These are phyloP conservation scores for Microchrysa polita DNA, from an alignment of 2,888 invertebrate genomes.

Conservation along the genomic window DNA sequence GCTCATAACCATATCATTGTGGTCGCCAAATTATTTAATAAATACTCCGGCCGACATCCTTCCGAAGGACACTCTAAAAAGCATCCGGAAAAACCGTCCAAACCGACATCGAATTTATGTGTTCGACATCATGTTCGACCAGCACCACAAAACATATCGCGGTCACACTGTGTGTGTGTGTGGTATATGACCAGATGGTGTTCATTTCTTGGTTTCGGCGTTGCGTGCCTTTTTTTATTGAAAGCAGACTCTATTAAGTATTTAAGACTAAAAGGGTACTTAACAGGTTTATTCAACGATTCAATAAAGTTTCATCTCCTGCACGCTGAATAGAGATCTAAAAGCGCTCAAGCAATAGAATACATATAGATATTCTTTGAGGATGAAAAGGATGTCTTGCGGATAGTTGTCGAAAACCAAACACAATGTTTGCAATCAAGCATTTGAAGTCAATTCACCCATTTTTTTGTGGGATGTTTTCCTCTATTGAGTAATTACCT, in stretches of 20 bases:
- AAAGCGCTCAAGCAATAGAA: no score
- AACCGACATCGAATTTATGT: conserved; percentile 53
- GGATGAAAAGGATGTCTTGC: no score
- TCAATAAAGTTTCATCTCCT: no score
- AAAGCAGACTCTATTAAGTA: not conserved
- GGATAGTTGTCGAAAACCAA: no score
- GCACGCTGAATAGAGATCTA: no score
- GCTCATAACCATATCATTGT: conserved; percentile 20
- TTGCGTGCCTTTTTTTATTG: conserved; percentile 47
- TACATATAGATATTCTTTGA: no score
- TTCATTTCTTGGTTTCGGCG: conserved; percentile 41
- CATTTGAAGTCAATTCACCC: no score
- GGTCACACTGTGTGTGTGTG: conserved; percentile 52
- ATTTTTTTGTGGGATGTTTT: no score
- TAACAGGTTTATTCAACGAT: not conserved
- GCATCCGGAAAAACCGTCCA: conserved; percentile 35
- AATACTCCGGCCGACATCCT: conserved; percentile 29
- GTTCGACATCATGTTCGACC: conserved; percentile 53
- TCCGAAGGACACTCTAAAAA: conserved; percentile 29
- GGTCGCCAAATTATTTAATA: conserved; percentile 41
- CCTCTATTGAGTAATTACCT: no score
- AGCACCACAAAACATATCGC: conserved; percentile 52
- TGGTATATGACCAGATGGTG: conserved; percentile 36
- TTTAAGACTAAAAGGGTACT: not conserved
- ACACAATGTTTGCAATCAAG: no score